Evolutionary conservation across 2,888 invertebrate species (phyloP).

Genomic region (Monopis laevigella): DNA sequence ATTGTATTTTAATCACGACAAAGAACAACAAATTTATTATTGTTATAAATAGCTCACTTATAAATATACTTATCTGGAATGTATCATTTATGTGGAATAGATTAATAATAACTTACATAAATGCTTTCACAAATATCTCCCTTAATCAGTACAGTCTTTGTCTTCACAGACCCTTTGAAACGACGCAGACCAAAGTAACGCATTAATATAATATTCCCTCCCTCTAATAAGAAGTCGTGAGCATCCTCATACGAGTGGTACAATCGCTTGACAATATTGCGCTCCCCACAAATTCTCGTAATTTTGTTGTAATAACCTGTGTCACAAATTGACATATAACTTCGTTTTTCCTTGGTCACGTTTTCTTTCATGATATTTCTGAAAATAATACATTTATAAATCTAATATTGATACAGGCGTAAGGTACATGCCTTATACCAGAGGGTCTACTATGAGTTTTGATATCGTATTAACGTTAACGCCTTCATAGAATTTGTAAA

Average conservation of each 20-base stretch:
- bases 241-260: conserved; percentile 59
- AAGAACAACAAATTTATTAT: too few species aligned
- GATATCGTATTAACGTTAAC: too few species aligned
- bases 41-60: too few species aligned
- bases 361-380: conserved; percentile 53
- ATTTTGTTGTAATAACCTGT: conserved; percentile 65
- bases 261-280: conserved; percentile 47
- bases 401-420: too few species aligned
- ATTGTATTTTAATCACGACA: too few species aligned
- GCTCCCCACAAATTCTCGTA: conserved; percentile 50
- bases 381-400: too few species aligned
- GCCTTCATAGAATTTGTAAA: too few species aligned
- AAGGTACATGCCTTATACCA: too few species aligned
- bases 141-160: conserved; percentile 66
- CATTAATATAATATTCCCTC: conserved; percentile 68
- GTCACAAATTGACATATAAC: conserved; percentile 64
- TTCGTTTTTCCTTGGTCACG: conserved; percentile 55
- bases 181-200: conserved; percentile 66
- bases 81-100: too few species aligned
- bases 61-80: too few species aligned
- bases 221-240: conserved; percentile 68
- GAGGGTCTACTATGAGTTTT: too few species aligned
- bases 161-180: conserved; percentile 62
- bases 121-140: conserved; percentile 68
- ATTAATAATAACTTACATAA: conserved; percentile 72